A percentile compares a stretch with the other conserved stretches of the same genome.
phyloP scores from a whole-genome alignment of 2,113 vertebrate species.

The Cathartes aura region DNA sequence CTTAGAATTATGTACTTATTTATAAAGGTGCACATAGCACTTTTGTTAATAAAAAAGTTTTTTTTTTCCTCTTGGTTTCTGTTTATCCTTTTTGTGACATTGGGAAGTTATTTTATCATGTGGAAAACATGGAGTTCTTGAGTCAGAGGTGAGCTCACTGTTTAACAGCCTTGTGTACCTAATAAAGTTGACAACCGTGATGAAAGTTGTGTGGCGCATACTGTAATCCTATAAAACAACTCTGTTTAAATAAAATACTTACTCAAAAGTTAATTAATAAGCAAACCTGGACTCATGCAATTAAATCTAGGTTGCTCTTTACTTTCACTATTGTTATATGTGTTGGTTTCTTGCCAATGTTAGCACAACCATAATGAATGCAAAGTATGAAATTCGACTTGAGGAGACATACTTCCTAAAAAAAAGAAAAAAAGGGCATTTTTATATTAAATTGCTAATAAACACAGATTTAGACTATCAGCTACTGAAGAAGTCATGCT shows the following conservation, averaged over 20 bases:
- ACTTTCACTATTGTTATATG: neutral
- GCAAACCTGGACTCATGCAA: neutral
- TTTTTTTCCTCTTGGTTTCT: neutral
- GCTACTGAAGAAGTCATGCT: neutral
- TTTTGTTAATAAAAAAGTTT: neutral
- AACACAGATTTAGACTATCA: neutral
- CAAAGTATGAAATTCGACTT: neutral
- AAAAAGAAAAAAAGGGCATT: neutral
- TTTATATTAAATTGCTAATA: neutral
- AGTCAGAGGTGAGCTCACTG: neutral
- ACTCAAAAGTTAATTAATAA: neutral
- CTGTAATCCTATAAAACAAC: neutral
- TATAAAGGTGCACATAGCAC: neutral
- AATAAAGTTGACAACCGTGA: neutral
- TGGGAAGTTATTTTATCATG: neutral
- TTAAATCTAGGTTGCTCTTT: neutral
- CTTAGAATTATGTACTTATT: neutral
- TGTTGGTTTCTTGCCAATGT: neutral
- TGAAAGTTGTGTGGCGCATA: neutral
- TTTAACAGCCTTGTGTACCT: neutral
- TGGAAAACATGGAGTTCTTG: neutral
- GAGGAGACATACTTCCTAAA: neutral
- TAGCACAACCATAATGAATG: neutral
- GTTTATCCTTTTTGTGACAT: neutral
- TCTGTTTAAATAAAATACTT: neutral